phyloP scores from a whole-genome alignment of 2,113 vertebrate genomes.

The Engraulis encrasicolus region DNA sequence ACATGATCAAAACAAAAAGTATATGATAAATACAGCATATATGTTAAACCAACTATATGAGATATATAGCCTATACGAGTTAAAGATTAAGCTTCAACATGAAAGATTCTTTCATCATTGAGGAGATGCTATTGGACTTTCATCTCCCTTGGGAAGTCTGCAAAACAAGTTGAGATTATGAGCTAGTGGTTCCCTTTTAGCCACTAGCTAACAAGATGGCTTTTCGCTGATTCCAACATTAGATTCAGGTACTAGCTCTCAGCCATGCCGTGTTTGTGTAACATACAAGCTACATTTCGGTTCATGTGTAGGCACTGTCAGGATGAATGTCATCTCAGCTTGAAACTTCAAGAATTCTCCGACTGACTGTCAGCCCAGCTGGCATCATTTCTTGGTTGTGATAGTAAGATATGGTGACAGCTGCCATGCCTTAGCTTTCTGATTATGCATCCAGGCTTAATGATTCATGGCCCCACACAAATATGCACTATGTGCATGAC shows the following conservation, averaged over 20 bases:
- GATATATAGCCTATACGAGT: not conserved
- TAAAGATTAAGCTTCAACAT: not conserved
- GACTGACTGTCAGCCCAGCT: not conserved
- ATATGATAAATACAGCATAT: not conserved
- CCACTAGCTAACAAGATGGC: not conserved
- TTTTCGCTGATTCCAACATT: not conserved
- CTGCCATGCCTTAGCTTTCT: not conserved
- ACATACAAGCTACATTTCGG: not conserved
- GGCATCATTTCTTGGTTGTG: not conserved
- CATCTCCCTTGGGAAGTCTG: not conserved
- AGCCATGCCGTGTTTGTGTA: not conserved
- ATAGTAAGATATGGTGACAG: not conserved
- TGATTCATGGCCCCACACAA: not conserved
- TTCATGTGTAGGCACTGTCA: not conserved
- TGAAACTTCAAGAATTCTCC: not conserved
- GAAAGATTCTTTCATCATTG: not conserved
- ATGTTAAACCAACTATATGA: not conserved
- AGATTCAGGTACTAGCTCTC: not conserved
- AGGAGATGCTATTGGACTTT: not conserved
- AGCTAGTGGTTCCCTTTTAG: too few species aligned
- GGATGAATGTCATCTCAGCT: not conserved
- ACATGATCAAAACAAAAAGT: not conserved
- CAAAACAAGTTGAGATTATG: too few species aligned
- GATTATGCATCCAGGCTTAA: constrained; percentile 14
- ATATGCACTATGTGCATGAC: not conserved